phyloP scores from a whole-genome alignment of 30 jellyfish, hydroid and myxozoan genomes.

The Pseudorhiza aurosa region DNA sequence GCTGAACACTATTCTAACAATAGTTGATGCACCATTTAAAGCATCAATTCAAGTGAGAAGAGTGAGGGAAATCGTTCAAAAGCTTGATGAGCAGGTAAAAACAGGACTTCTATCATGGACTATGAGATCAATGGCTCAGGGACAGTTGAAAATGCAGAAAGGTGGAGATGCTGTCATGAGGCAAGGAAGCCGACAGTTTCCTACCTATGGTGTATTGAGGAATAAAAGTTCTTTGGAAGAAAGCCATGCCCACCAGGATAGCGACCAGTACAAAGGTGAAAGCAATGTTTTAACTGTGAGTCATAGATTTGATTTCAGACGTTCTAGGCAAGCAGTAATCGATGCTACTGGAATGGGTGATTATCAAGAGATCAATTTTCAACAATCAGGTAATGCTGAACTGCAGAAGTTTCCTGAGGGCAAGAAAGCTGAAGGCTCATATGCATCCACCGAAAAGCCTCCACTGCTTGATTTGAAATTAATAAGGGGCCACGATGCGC shows the following conservation, averaged over 20 bases:
- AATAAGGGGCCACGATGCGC: not conserved
- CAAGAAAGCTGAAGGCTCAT: not conserved
- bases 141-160: slow-evolving; percentile 19
- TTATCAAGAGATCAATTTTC: not conserved
- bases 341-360: slow-evolving; percentile 10
- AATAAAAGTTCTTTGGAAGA: not conserved
- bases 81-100: slow-evolving; percentile 81
- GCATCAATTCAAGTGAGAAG: slow-evolving; percentile 92
- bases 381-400: not conserved
- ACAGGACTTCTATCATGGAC: slow-evolving; percentile 94
- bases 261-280: slow-evolving; percentile 2
- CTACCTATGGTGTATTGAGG: not conserved
- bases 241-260: not conserved
- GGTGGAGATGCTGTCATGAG: not conserved
- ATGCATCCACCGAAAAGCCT: not conserved
- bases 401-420: not conserved
- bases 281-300: slow-evolving; percentile 9
- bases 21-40: slow-evolving; percentile 94
- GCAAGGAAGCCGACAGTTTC: slow-evolving; percentile 5
- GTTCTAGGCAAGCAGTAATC: slow-evolving; percentile 50
- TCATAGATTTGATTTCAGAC: slow-evolving; percentile 35
- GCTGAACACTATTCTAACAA: slow-evolving; percentile 75
- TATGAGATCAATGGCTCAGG: slow-evolving; percentile 61
- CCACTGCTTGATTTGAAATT: not conserved
- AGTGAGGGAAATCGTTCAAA: slow-evolving; percentile 76